A percentile compares a stretch with the other conserved stretches of the same genome.
phyloP scores from a whole-genome alignment of 2,797 vertebrate species.

The Epinephelus coioides region DNA sequence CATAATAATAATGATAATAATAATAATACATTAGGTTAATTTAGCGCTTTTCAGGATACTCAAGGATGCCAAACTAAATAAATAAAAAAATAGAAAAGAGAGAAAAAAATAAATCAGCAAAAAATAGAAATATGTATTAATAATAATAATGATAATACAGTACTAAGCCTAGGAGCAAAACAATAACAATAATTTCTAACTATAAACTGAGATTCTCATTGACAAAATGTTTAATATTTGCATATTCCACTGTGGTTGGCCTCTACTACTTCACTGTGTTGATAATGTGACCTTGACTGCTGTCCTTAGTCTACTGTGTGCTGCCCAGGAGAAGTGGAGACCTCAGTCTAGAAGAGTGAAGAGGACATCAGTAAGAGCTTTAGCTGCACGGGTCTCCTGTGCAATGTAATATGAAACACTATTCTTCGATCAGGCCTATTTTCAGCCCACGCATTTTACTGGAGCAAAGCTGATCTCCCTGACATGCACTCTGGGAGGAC shows the following conservation, averaged over 20 bases:
- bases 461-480: slow-evolving; percentile 79
- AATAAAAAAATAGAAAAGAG: too few species aligned
- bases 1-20: too few species aligned
- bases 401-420: slow-evolving; percentile 81
- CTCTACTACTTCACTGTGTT: slow-evolving; percentile 9
- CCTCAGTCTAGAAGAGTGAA: slow-evolving; percentile 57
- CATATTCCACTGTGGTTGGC: slow-evolving; percentile 3
- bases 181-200: not conserved
- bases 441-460: slow-evolving; percentile 78
- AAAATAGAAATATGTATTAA: too few species aligned
- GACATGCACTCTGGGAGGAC: slow-evolving; percentile 66
- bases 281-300: slow-evolving; percentile 63
- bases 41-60: too few species aligned
- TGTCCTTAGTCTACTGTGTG: slow-evolving; percentile 53
- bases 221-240: not conserved
- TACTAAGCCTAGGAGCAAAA: too few species aligned
- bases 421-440: slow-evolving; percentile 82
- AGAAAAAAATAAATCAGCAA: too few species aligned
- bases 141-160: too few species aligned
- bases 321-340: slow-evolving; percentile 61
- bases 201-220: not conserved
- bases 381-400: slow-evolving; percentile 71
- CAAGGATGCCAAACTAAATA: too few species aligned
- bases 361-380: slow-evolving; percentile 72
- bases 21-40: too few species aligned